Percentiles rank a stretch among this genome's conserved stretches.
Evolutionary conservation across 2,113 vertebrate species (phyloP).

Genomic region (Platichthys stellatus): DNA sequence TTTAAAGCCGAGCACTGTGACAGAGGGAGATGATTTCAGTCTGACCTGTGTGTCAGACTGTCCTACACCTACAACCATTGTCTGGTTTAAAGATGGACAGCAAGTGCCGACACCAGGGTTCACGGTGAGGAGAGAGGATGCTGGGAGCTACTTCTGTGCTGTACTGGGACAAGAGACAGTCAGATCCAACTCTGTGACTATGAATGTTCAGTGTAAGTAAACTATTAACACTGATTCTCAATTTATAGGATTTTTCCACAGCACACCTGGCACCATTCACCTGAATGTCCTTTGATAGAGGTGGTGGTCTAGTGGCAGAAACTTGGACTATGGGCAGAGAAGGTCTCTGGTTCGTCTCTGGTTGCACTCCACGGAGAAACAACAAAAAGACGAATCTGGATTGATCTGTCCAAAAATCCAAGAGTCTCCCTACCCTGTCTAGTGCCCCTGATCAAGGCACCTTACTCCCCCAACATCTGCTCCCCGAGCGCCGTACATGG

Average conservation of each 20-base stretch:
- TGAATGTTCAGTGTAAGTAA: conserved; percentile 68
- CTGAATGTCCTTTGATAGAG: conserved; percentile 46
- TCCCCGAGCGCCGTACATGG: too few relatives aligned
- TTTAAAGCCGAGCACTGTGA: conserved; percentile 48
- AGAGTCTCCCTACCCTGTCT: too few relatives aligned
- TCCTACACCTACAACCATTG: background rate
- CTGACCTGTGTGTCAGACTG: conserved; percentile 52
- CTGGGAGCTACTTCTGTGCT: conserved; percentile 63
- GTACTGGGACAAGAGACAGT: background rate
- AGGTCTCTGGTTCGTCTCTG: too few relatives aligned
- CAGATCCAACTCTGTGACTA: conserved; percentile 39
- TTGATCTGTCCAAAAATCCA: too few relatives aligned
- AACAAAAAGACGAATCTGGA: too few relatives aligned
- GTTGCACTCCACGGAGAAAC: too few relatives aligned
- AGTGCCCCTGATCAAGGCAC: too few relatives aligned
- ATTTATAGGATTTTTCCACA: background rate
- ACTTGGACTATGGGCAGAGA: too few relatives aligned
- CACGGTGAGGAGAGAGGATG: conserved; percentile 44
- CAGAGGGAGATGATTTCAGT: conserved; percentile 42
- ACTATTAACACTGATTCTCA: background rate
- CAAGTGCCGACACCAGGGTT: background rate
- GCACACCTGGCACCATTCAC: background rate
- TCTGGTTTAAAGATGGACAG: conserved; percentile 61
- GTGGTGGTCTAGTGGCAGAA: too few relatives aligned
- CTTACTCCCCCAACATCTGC: too few relatives aligned